Conservation (phyloP, 1,140 invertebrate species). For the Cylas formicarius region DNA sequence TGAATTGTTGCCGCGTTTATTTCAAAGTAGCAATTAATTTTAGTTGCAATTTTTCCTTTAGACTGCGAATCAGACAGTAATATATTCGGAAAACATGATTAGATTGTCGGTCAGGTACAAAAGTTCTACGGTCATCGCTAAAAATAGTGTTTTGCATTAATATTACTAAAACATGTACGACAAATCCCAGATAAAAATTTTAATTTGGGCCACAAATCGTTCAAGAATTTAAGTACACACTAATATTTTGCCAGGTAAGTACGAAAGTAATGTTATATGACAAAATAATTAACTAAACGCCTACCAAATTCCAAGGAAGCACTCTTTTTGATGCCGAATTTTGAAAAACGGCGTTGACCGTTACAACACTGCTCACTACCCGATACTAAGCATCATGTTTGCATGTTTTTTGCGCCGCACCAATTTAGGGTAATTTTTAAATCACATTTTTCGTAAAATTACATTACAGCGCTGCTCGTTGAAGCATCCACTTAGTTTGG, state of each 20-base stretch:
- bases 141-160: slow-evolving; percentile 21
- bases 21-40: slow-evolving; percentile 6
- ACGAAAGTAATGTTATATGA: slow-evolving; percentile 9
- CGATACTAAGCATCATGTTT: slow-evolving; percentile 7
- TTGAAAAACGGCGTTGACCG: slow-evolving; percentile 3
- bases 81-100: slow-evolving; percentile 5
- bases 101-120: slow-evolving; percentile 2
- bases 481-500: slow-evolving; percentile 17
- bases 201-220: slow-evolving; percentile 11
- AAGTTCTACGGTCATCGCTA: slow-evolving; percentile 23
- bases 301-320: slow-evolving; percentile 32
- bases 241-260: slow-evolving; percentile 8
- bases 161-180: slow-evolving; percentile 1
- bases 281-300: slow-evolving; percentile 22
- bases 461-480: slow-evolving; percentile 1
- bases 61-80: not conserved
- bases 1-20: slow-evolving; percentile 4
- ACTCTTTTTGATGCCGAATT: not conserved
- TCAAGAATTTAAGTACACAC: not conserved
- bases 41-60: no score
- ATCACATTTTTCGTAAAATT: slow-evolving; percentile 1
- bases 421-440: slow-evolving; percentile 1
- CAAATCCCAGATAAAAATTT: slow-evolving; percentile 3
- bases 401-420: not conserved
- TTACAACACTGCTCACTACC: slow-evolving; percentile 1